Percentiles rank a stretch among this genome's conserved stretches.
Evolutionary conservation across 2,888 invertebrate genomes (phyloP).

Genomic region (Mechanitis mazaeus): DNA sequence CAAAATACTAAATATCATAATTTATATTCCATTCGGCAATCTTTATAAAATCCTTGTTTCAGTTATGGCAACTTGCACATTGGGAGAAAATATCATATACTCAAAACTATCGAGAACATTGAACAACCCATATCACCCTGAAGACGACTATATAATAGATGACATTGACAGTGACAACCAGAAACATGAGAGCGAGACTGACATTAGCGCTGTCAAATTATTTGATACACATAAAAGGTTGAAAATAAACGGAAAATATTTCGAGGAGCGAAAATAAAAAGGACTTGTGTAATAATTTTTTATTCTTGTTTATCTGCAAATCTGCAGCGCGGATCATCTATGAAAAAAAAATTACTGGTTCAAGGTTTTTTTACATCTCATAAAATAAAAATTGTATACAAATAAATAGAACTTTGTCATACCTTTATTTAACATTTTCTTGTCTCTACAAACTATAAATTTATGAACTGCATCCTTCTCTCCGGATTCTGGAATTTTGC

Average conservation of each 20-base stretch:
- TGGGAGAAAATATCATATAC: not conserved
- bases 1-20: too few relatives aligned
- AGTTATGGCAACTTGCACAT: not conserved
- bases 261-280: not conserved
- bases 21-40: too few relatives aligned
- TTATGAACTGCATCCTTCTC: slow-evolving; percentile 40
- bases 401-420: not conserved
- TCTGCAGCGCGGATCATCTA: slow-evolving; percentile 24
- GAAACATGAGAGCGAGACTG: not conserved
- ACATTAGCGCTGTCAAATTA: slow-evolving; percentile 2
- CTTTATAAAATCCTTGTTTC: not conserved
- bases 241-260: slow-evolving; percentile 5
- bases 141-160: not conserved
- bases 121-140: slow-evolving; percentile 1
- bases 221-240: not conserved
- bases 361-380: too few relatives aligned
- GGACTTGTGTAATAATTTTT: not conserved
- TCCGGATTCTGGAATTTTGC: slow-evolving; percentile 23
- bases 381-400: too few relatives aligned
- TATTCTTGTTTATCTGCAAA: slow-evolving; percentile 15
- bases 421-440: slow-evolving; percentile 21
- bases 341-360: slow-evolving; percentile 15
- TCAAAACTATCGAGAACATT: not conserved
- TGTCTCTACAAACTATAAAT: slow-evolving; percentile 37
- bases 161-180: slow-evolving; percentile 3